These are phyloP conservation scores for Hyperoodon ampullatus DNA, from an alignment of 2,113 vertebrate species.

Conservation along the genomic window DNA sequence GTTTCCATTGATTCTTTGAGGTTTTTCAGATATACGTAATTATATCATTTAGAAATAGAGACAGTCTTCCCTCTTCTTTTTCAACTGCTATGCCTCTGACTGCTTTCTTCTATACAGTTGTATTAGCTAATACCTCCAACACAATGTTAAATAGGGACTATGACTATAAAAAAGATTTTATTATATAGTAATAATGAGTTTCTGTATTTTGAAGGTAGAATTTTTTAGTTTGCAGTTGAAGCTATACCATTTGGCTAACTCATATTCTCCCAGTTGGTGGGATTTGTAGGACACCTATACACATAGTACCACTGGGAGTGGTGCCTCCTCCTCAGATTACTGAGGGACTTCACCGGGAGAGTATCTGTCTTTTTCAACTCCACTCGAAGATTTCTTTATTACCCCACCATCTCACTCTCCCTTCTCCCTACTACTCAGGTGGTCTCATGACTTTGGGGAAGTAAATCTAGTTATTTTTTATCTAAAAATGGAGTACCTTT, in stretches of 20 bases:
- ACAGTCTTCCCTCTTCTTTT: not conserved
- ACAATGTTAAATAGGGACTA: not conserved
- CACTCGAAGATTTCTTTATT: not conserved
- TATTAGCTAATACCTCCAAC: not conserved
- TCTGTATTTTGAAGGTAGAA: not conserved
- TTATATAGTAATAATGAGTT: not conserved
- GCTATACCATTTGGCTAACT: not conserved
- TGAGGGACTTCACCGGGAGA: not conserved
- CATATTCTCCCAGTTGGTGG: not conserved
- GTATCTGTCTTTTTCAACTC: not conserved
- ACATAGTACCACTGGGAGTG: not conserved
- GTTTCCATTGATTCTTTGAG: not conserved
- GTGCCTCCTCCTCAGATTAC: not conserved
- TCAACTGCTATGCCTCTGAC: not conserved
- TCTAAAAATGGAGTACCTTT: not conserved
- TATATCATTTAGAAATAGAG: not conserved
- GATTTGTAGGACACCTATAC: not conserved
- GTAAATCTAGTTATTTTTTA: not conserved
- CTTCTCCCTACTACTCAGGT: not conserved
- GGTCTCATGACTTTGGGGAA: not conserved
- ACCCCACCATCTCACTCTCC: not conserved
- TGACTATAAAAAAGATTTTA: not conserved
- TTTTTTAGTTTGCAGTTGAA: not conserved
- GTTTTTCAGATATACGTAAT: not conserved
- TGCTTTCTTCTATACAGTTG: not conserved